Evolutionary conservation across 2,113 vertebrate species (phyloP).

Genomic region (Acrocephalus kingi): DNA sequence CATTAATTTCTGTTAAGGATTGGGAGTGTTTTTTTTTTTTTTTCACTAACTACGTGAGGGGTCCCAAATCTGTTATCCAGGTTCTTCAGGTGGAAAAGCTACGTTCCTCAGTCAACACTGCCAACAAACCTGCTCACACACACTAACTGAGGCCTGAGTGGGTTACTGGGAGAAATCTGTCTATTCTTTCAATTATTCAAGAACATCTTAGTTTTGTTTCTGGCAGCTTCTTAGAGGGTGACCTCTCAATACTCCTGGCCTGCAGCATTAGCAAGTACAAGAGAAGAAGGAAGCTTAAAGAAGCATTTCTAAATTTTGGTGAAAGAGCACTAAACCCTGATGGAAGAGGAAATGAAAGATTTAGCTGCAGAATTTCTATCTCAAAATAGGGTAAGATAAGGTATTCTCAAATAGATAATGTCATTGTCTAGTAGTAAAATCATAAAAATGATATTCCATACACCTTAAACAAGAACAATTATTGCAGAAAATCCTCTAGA

Average conservation of each 20-base stretch:
- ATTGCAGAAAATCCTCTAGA: neutral
- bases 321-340: neutral
- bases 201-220: neutral
- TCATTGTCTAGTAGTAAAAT: neutral
- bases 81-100: neutral
- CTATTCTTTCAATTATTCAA: neutral
- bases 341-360: neutral
- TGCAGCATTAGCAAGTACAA: neutral
- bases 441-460: neutral
- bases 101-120: neutral
- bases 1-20: neutral
- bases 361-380: neutral
- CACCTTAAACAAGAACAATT: neutral
- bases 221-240: neutral
- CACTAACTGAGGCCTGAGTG: neutral
- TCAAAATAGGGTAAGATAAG: neutral
- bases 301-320: neutral
- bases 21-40: neutral
- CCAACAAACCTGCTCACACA: neutral
- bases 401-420: neutral
- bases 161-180: neutral
- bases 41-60: neutral
- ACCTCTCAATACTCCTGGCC: neutral
- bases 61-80: neutral
- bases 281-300: neutral